Base-by-base conservation (phyloP, 2,888 invertebrate species). In the Halictus quadricinctus region DNA sequence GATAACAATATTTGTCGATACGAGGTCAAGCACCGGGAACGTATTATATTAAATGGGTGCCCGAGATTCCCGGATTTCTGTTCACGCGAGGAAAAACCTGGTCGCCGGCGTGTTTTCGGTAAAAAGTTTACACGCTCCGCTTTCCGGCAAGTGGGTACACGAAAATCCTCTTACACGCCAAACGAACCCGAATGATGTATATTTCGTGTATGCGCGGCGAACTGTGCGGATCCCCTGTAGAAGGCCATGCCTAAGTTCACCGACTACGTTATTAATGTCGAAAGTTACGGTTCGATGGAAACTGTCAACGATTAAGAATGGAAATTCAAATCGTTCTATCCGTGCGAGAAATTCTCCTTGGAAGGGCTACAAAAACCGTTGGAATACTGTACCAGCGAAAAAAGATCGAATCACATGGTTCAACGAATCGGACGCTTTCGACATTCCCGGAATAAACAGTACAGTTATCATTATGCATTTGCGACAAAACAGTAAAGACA, bases 101-200 rank as follows among this genome's bases (percentile, higher is more conserved):
- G 81, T 86, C 80, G 74, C 73, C 3, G 69, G 58, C 79, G 80
- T 79, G 81, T 83, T 78, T 74, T 72, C 80, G 85, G 79, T 85
- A 88, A 90, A 89, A 90, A 90, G 89, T 90, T 90, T 87, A 87
- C 88, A 82, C 84, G 83, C 76, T 84, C 76, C 85, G 90, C 86
- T 90, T 84, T 84, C 81, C 83, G 76, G 81, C 89, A 90, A 90
- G 90, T 86, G 87, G 84, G 76, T 88, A 90, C 90, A 90, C 80
- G 90, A 84, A 88, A 90, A 90, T 88, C 87, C 90, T 88, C 89
- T 90, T 90, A 90, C 81, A 90, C 73, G 77, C 41, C 81, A 79
- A 85, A 85, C 85, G 76, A 85, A 76, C 73, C 81, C 60, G 87
- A 81, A 79, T 82, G 80, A 86, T 75, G 83, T 79, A 81, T 82